These are phyloP conservation scores for Melanotaenia pygmaea DNA, from an alignment of 2,797 vertebrate genomes.

Conservation along the genomic window DNA sequence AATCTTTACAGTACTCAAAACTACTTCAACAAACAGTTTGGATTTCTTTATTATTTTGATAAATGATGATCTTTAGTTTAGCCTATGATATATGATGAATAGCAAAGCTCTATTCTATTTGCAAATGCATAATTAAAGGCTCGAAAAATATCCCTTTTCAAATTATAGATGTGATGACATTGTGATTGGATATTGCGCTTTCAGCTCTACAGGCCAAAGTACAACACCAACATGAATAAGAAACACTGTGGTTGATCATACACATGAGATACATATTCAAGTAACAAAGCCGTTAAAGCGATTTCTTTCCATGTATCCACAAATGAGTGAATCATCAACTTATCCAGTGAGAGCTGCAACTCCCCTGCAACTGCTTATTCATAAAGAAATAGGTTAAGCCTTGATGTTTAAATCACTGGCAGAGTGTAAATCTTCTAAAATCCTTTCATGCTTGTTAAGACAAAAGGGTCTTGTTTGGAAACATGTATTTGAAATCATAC, in stretches of 20 bases:
- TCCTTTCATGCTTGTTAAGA: constrained; percentile 79
- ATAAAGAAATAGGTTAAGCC: constrained; percentile 83
- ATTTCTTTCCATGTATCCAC: constrained; percentile 48
- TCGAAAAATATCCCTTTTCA: constrained; percentile 23
- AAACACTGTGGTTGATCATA: constrained; percentile 25
- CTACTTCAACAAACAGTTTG: constrained; percentile 6
- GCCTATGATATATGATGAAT: constrained; percentile 31
- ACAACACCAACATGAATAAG: constrained; percentile 31
- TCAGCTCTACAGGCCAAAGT: constrained; percentile 15
- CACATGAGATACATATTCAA: constrained; percentile 41
- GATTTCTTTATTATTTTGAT: constrained; percentile 16
- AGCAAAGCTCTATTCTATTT: constrained; percentile 29
- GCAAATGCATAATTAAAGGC: constrained; percentile 30
- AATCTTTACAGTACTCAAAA: not conserved
- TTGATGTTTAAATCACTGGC: constrained; percentile 82
- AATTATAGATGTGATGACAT: constrained; percentile 21
- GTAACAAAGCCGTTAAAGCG: constrained; percentile 46
- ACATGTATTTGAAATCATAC: constrained; percentile 71
- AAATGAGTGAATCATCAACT: constrained; percentile 78
- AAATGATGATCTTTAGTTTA: constrained; percentile 27
- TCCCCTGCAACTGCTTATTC: constrained; percentile 70
- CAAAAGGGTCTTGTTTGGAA: constrained; percentile 74
- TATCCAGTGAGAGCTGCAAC: constrained; percentile 53
- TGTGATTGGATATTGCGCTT: constrained; percentile 32
- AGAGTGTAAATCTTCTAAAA: constrained; percentile 77